These are phyloP conservation scores for Micronycteris hirsuta DNA, from an alignment of 2,113 vertebrate species.

Conservation along the genomic window DNA sequence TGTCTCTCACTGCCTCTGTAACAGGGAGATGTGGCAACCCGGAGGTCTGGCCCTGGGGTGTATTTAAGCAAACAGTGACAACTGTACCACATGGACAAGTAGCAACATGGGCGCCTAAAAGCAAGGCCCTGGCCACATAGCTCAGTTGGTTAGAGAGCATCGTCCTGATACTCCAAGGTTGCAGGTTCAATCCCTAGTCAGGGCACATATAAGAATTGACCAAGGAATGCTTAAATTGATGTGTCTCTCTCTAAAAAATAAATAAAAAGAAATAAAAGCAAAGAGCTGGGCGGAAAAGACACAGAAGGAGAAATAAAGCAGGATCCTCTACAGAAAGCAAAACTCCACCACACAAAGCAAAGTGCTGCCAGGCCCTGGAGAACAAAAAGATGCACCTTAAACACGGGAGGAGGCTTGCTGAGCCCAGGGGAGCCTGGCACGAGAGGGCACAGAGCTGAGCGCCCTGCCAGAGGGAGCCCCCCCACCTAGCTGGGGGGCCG, in stretches of 20 bases:
- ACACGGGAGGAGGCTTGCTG: neutral
- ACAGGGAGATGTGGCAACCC: neutral
- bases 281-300: neutral
- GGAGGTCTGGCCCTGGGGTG: neutral
- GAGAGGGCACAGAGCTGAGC: neutral
- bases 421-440: accelerated
- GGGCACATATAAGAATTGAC: too few species aligned
- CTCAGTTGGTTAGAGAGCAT: too few species aligned
- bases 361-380: neutral
- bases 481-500: neutral
- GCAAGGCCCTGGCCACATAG: too few species aligned
- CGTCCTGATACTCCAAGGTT: too few species aligned
- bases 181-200: too few species aligned
- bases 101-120: neutral
- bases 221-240: too few species aligned
- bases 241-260: too few species aligned
- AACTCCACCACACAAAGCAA: neutral
- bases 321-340: neutral
- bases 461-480: neutral
- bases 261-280: neutral
- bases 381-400: neutral
- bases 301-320: neutral
- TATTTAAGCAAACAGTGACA: neutral
- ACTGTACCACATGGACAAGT: neutral
- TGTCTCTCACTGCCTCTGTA: neutral